These are phyloP conservation scores for Acanthosoma haemorrhoidale DNA, from an alignment of 2,888 invertebrate species.

Conservation along the genomic window DNA sequence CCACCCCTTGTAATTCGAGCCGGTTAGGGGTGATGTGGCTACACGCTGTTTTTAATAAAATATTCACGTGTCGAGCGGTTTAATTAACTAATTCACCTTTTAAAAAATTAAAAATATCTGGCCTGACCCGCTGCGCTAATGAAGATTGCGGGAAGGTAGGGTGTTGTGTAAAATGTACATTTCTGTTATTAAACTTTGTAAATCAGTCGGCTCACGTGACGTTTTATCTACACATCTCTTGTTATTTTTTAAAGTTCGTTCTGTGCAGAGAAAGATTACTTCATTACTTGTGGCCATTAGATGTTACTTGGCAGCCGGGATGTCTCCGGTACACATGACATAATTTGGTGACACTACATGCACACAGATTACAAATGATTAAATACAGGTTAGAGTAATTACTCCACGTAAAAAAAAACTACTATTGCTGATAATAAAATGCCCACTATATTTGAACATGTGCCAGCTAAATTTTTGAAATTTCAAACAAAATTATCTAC, in stretches of 20 bases:
- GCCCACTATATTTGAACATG: no score
- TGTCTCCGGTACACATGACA: not conserved
- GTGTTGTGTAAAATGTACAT: not conserved
- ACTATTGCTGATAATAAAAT: no score
- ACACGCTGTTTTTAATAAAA: conserved; percentile 16
- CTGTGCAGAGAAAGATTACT: not conserved
- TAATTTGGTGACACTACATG: not conserved
- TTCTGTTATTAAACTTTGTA: not conserved
- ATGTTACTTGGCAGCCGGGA: no score
- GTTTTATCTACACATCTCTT: no score
- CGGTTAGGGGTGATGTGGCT: not conserved
- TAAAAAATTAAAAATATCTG: conserved; percentile 11
- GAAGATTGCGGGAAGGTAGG: conserved; percentile 12
- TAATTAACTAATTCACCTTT: conserved; percentile 22
- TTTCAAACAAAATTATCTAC: no score
- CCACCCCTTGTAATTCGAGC: not conserved
- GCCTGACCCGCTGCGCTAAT: not conserved
- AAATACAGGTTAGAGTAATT: no score
- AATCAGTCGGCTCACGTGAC: conserved; percentile 8
- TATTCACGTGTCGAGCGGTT: conserved; percentile 1
- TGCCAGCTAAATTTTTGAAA: no score
- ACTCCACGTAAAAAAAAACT: no score
- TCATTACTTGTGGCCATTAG: no score
- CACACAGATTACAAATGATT: not conserved
- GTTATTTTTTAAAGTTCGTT: not conserved